Evolutionary conservation across 2,888 invertebrate genomes (phyloP).

Genomic region (Coremacera marginata): DNA sequence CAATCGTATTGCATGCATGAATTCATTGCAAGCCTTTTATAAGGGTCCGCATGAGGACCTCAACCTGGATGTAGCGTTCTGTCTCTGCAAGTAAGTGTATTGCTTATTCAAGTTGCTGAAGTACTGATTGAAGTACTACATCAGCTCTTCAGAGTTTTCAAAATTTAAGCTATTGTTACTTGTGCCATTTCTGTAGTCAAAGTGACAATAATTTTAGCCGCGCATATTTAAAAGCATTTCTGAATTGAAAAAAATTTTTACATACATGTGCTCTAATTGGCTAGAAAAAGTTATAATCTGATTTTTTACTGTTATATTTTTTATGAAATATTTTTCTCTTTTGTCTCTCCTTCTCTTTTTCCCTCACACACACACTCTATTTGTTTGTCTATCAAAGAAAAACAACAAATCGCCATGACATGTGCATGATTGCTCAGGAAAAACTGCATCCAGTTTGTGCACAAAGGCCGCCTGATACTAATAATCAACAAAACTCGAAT

Average conservation of each 20-base stretch:
- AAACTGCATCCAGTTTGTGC: slow-evolving; percentile 91
- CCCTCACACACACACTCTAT: too few relatives aligned
- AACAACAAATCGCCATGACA: slow-evolving; percentile 87
- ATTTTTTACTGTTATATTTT: too few relatives aligned
- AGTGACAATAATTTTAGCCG: not conserved
- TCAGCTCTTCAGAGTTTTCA: not conserved
- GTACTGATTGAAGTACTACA: not conserved
- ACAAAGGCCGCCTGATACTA: slow-evolving; percentile 78
- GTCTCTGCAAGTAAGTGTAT: slow-evolving; percentile 87
- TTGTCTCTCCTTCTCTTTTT: slow-evolving; percentile 2
- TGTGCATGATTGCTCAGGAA: slow-evolving; percentile 90
- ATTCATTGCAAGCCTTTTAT: slow-evolving; percentile 87
- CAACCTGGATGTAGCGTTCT: slow-evolving; percentile 92
- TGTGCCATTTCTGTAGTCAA: not conserved
- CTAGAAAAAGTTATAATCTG: too few relatives aligned
- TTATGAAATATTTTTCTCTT: not conserved
- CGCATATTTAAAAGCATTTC: too few relatives aligned
- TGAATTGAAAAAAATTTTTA: too few relatives aligned
- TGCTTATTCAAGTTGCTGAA: not conserved
- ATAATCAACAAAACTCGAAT: slow-evolving; percentile 70
- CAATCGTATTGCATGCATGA: slow-evolving; percentile 89
- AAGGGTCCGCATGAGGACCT: slow-evolving; percentile 83
- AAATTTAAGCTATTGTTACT: not conserved
- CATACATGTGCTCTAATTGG: too few relatives aligned
- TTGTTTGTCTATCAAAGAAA: slow-evolving; percentile 73